These are phyloP conservation scores for Chrysina gloriosa DNA, from an alignment of 2,888 invertebrate species.

Conservation along the genomic window DNA sequence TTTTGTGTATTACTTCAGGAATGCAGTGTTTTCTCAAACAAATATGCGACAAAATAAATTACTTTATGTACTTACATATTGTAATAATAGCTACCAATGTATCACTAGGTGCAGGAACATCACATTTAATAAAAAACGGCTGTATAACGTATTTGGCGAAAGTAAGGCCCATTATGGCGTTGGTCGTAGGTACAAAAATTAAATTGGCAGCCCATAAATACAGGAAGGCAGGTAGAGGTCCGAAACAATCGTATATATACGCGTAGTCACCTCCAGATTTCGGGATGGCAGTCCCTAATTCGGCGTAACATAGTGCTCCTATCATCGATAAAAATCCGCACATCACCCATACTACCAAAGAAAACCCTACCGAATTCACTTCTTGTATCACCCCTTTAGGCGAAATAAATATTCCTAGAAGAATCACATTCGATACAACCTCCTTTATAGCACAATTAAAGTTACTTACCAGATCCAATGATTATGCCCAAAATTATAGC, in stretches of 20 bases:
- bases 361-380: conserved; percentile 90
- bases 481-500: conserved; percentile 95
- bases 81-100: conserved; percentile 83
- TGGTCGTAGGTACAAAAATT: conserved; percentile 96
- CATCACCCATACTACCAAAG: conserved; percentile 86
- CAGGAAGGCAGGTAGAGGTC: conserved; percentile 90
- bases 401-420: conserved; percentile 88
- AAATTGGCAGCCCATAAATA: conserved; percentile 98
- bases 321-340: conserved; percentile 92
- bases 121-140: conserved; percentile 85
- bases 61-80: conserved; percentile 75
- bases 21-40: no score
- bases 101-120: conserved; percentile 76
- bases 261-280: conserved; percentile 98
- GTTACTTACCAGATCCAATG: conserved; percentile 82
- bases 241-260: conserved; percentile 93
- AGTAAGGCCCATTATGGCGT: conserved; percentile 95
- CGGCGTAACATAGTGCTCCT: conserved; percentile 97
- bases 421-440: neutral
- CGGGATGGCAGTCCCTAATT: conserved; percentile 88
- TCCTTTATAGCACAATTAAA: neutral
- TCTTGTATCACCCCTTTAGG: conserved; percentile 93
- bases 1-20: no score
- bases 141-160: conserved; percentile 93
- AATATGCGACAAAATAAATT: no score